Evolutionary conservation across 2,888 invertebrate species (phyloP).

Genomic region (Chalcis sispes): DNA sequence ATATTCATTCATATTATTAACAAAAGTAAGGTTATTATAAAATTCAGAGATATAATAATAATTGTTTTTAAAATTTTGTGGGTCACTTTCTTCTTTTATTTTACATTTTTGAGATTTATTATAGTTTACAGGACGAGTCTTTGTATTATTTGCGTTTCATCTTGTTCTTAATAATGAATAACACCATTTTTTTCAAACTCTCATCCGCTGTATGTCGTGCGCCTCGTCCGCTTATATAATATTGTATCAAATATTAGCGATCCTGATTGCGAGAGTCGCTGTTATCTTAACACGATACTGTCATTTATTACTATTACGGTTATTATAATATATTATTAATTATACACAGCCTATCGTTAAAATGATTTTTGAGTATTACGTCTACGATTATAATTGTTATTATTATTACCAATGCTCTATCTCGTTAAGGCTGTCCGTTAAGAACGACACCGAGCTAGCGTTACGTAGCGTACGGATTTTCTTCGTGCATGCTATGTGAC

Average conservation of each 20-base stretch:
- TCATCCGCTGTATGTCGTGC: constrained; percentile 45
- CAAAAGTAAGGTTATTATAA: background rate
- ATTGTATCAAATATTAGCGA: constrained; percentile 55
- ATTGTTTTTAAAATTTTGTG: constrained; percentile 7
- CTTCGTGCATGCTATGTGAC: constrained; percentile 54
- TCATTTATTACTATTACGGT: constrained; percentile 64
- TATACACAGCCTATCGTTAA: constrained; percentile 58
- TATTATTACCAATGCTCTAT: constrained; percentile 60
- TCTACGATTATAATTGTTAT: constrained; percentile 63
- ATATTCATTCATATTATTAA: constrained; percentile 20
- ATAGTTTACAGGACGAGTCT: constrained; percentile 10
- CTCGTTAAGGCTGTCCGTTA: constrained; percentile 64
- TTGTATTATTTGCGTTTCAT: constrained; percentile 8
- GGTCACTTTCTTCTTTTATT: constrained; percentile 51
- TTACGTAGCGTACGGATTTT: constrained; percentile 58
- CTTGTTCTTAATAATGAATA: constrained; percentile 32
- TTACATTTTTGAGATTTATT: constrained; percentile 32
- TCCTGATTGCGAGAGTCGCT: constrained; percentile 58
- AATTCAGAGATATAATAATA: constrained; percentile 12
- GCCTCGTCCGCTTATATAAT: constrained; percentile 56
- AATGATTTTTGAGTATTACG: constrained; percentile 61
- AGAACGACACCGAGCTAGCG: constrained; percentile 64
- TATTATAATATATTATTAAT: constrained; percentile 59
- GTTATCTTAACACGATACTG: constrained; percentile 60
- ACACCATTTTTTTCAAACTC: constrained; percentile 25